Percentiles rank a stretch among this genome's conserved stretches.
Evolutionary conservation across 2,797 vertebrate species (phyloP).

Genomic region (Kryptolebias ocellatus): DNA sequence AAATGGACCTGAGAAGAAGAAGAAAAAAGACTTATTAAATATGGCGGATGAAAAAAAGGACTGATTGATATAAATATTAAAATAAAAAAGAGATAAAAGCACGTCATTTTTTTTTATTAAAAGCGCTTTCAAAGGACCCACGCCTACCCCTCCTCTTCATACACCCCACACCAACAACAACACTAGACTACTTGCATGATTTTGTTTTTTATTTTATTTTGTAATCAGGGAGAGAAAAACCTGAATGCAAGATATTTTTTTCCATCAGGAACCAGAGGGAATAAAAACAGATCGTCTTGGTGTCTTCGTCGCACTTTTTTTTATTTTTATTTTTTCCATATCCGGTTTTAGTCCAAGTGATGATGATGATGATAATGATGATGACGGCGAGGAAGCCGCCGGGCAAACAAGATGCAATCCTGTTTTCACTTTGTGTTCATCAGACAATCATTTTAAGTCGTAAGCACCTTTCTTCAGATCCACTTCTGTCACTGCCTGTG

Average conservation of each 20-base stretch:
- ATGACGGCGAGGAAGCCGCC: slow-evolving; percentile 64
- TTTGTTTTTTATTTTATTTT: slow-evolving; percentile 75
- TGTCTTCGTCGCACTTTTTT: slow-evolving; percentile 83
- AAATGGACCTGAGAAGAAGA: slow-evolving; percentile 89
- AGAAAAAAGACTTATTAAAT: slow-evolving; percentile 81
- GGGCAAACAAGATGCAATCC: slow-evolving; percentile 91
- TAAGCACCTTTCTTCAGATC: slow-evolving; percentile 98
- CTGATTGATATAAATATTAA: slow-evolving; percentile 86
- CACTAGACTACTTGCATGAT: slow-evolving; percentile 92
- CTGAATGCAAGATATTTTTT: slow-evolving; percentile 74
- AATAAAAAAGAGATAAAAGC: slow-evolving; percentile 90
- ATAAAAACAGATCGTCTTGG: slow-evolving; percentile 83
- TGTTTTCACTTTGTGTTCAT: slow-evolving; percentile 92
- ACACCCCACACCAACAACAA: slow-evolving; percentile 70
- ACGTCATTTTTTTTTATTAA: slow-evolving; percentile 86
- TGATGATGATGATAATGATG: slow-evolving; percentile 50
- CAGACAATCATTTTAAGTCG: slow-evolving; percentile 99
- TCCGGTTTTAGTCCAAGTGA: slow-evolving; percentile 82
- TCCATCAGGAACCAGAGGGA: slow-evolving; percentile 92
- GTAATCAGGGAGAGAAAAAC: slow-evolving; percentile 84
- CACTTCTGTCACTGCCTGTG: slow-evolving; percentile 99
- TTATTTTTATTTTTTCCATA: slow-evolving; percentile 70
- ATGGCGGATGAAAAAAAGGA: slow-evolving; percentile 86
- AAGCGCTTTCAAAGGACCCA: slow-evolving; percentile 96
- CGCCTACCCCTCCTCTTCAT: slow-evolving; percentile 84